Evolutionary conservation across 2,888 invertebrate species (phyloP).

Genomic region (Aspidapion aeneum): DNA sequence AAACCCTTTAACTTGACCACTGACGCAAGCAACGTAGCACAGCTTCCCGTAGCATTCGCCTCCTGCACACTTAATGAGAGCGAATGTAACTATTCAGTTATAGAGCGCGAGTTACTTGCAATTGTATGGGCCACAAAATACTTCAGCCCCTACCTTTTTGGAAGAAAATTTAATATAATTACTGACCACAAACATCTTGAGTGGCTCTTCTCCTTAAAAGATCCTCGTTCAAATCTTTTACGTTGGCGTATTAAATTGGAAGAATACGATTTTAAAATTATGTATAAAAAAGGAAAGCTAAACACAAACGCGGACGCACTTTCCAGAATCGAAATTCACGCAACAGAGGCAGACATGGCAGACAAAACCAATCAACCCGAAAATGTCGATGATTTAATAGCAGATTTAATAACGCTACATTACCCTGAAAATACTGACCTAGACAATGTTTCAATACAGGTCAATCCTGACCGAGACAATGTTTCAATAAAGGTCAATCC

Average conservation of each 20-base stretch:
- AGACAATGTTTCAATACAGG: background rate
- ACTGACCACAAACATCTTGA: slow-evolving; percentile 29
- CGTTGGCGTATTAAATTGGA: slow-evolving; percentile 20
- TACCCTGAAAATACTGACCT: background rate
- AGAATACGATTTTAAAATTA: slow-evolving; percentile 19
- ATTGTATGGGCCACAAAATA: slow-evolving; percentile 13
- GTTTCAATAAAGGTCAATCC: too few relatives aligned
- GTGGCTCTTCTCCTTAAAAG: slow-evolving; percentile 26
- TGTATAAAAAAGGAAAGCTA: slow-evolving; percentile 18
- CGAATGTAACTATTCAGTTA: slow-evolving; percentile 31
- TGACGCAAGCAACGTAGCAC: slow-evolving; percentile 14
- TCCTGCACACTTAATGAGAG: slow-evolving; percentile 17
- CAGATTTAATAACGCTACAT: background rate
- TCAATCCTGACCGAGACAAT: too few relatives aligned
- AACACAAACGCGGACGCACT: slow-evolving; percentile 19
- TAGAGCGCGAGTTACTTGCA: slow-evolving; percentile 30
- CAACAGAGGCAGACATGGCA: background rate
- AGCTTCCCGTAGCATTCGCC: slow-evolving; percentile 19
- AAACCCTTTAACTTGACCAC: slow-evolving; percentile 15
- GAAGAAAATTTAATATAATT: slow-evolving; percentile 12
- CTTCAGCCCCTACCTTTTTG: slow-evolving; percentile 17
- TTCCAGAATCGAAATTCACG: slow-evolving; percentile 7
- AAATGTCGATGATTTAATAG: background rate
- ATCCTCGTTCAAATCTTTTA: slow-evolving; percentile 22
- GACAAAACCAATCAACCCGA: slow-evolving; percentile 5